Evolutionary conservation across 2,113 vertebrate genomes (phyloP).

Genomic region (Syrrhaptes paradoxus): DNA sequence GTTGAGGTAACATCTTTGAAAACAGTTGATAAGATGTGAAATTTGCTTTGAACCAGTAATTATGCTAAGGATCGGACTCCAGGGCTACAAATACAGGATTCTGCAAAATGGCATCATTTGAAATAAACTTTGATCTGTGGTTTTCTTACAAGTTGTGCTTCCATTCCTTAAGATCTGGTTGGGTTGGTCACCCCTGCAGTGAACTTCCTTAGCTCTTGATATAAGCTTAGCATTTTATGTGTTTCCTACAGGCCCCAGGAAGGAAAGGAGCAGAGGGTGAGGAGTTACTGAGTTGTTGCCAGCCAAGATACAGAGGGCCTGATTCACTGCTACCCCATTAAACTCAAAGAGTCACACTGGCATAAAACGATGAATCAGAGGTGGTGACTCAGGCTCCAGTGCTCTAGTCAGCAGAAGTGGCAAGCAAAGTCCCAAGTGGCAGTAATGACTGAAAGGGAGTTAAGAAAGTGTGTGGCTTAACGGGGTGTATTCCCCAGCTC

Average conservation of each 20-base stretch:
- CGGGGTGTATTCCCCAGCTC: not conserved
- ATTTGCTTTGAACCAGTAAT: not conserved
- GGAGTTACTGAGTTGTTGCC: not conserved
- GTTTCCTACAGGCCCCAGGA: not conserved
- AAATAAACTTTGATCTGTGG: not conserved
- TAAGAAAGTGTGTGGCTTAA: constrained; percentile 4
- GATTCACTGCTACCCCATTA: not conserved
- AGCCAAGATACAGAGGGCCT: not conserved
- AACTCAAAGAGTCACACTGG: not conserved
- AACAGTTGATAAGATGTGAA: not conserved
- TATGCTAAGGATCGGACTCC: not conserved
- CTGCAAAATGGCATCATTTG: not conserved
- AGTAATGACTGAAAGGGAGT: not conserved
- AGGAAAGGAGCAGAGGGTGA: not conserved
- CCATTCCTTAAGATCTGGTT: not conserved
- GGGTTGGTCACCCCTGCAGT: not conserved
- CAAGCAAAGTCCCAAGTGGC: not conserved
- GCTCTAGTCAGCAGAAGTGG: constrained; percentile 28
- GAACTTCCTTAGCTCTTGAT: not conserved
- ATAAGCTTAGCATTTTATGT: not conserved
- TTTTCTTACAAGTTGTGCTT: not conserved
- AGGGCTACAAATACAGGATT: not conserved
- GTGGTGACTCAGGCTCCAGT: constrained; percentile 17
- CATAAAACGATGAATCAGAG: constrained; percentile 40
- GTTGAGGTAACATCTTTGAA: not conserved